phyloP scores from a whole-genome alignment of 2,113 vertebrate species.

The Microcebus ravelobensis region DNA sequence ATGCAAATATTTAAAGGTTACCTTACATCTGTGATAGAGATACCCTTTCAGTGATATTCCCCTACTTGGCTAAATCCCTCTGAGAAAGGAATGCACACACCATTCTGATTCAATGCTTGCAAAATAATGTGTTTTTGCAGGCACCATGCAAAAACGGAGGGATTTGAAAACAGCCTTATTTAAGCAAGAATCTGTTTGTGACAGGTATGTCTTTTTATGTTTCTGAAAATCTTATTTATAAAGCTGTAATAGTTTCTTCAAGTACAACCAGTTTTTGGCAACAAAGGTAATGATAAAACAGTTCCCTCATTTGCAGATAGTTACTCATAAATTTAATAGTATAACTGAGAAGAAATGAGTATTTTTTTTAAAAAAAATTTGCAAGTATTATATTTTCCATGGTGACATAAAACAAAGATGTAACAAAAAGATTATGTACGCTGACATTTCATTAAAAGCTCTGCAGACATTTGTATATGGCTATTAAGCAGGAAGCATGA shows the following conservation, averaged over 20 bases:
- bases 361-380: constrained; percentile 52
- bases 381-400: constrained; percentile 72
- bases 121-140: constrained; percentile 58
- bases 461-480: constrained; percentile 60
- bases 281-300: constrained; percentile 65
- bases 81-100: constrained; percentile 5
- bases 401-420: constrained; percentile 69
- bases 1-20: constrained; percentile 60
- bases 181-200: constrained; percentile 75
- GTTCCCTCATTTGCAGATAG: constrained; percentile 66
- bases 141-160: constrained; percentile 48
- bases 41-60: constrained; percentile 1
- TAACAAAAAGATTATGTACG: constrained; percentile 59
- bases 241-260: constrained; percentile 72
- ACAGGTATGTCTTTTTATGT: constrained; percentile 74
- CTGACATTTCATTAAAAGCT: constrained; percentile 75
- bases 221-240: constrained; percentile 69
- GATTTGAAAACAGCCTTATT: constrained; percentile 62
- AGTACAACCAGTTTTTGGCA: constrained; percentile 72
- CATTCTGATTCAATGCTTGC: constrained; percentile 58
- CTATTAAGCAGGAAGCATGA: constrained; percentile 66
- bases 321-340: constrained; percentile 64
- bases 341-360: constrained; percentile 69
- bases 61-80: neutral
- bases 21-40: neutral